Evolutionary conservation across 2,113 vertebrate genomes (phyloP).

Genomic region (Callospermophilus lateralis): DNA sequence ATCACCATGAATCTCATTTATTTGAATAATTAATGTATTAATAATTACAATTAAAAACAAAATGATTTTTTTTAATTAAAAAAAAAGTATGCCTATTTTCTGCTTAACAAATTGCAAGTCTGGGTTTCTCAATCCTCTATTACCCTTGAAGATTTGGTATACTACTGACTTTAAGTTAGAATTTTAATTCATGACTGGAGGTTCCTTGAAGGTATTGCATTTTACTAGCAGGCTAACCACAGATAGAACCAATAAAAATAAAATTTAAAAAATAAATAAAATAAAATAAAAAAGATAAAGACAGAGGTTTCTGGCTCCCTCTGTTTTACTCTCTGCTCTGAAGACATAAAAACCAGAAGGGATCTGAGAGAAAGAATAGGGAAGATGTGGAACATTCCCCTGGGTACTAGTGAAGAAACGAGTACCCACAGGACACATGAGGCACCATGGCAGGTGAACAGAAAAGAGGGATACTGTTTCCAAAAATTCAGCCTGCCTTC

Average conservation of each 20-base stretch:
- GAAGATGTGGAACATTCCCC: background rate
- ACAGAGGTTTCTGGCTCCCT: background rate
- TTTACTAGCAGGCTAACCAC: background rate
- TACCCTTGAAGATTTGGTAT: constrained; percentile 17
- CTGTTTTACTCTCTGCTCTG: background rate
- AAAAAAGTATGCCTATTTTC: constrained; percentile 42
- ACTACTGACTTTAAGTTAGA: background rate
- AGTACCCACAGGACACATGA: background rate
- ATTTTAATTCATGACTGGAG: constrained; percentile 24
- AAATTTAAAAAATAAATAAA: too few species aligned
- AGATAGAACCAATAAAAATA: background rate
- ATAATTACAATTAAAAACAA: too few species aligned
- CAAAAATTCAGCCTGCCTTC: background rate
- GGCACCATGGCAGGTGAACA: background rate
- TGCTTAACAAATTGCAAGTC: constrained; percentile 39
- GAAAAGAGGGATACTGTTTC: background rate
- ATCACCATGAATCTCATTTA: too few species aligned
- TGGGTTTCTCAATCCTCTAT: background rate
- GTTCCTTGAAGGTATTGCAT: background rate
- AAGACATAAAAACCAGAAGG: background rate
- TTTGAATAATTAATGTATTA: too few species aligned
- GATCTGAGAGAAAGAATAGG: background rate
- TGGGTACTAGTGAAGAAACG: background rate
- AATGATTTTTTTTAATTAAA: background rate
- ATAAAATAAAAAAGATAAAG: background rate